These are phyloP conservation scores for Maniola jurtina DNA, from an alignment of 1,140 invertebrate species.

Conservation along the genomic window DNA sequence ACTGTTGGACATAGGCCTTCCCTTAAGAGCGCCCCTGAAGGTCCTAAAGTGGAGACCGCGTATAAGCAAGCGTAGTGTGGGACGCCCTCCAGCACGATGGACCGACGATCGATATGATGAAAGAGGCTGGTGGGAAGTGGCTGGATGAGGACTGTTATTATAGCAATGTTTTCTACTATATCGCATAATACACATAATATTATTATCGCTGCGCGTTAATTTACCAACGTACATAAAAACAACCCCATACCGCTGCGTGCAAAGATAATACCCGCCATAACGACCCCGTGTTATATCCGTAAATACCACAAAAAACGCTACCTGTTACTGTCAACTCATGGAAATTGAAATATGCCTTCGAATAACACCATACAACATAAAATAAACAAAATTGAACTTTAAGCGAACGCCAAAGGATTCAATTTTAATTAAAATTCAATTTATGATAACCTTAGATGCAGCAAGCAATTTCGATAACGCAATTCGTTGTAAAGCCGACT, in stretches of 20 bases:
- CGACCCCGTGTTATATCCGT: conserved; percentile 49
- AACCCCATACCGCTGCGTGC: conserved; percentile 34
- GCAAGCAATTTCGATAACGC: conserved; percentile 11
- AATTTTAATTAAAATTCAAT: background rate
- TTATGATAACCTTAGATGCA: conserved; percentile 10
- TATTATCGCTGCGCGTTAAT: conserved; percentile 9
- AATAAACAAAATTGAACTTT: conserved; percentile 2
- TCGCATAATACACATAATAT: too few species aligned
- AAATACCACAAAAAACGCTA: conserved; percentile 55
- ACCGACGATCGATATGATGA: too few species aligned
- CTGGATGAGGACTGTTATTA: too few species aligned
- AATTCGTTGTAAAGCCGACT: conserved; percentile 16
- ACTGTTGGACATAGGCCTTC: too few species aligned
- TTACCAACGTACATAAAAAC: conserved; percentile 18
- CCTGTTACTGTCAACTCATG: conserved; percentile 48
- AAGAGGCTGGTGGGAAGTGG: too few species aligned
- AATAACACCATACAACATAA: background rate
- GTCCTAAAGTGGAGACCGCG: too few species aligned
- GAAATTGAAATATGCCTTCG: conserved; percentile 34
- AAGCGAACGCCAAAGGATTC: background rate
- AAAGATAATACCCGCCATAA: conserved; percentile 42
- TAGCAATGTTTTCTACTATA: too few species aligned
- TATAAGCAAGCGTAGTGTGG: too few species aligned
- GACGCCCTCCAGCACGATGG: too few species aligned
- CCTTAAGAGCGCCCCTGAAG: too few species aligned